Base-by-base conservation (phyloP, 2,888 invertebrate species). In the Epistrophe eligans region DNA sequence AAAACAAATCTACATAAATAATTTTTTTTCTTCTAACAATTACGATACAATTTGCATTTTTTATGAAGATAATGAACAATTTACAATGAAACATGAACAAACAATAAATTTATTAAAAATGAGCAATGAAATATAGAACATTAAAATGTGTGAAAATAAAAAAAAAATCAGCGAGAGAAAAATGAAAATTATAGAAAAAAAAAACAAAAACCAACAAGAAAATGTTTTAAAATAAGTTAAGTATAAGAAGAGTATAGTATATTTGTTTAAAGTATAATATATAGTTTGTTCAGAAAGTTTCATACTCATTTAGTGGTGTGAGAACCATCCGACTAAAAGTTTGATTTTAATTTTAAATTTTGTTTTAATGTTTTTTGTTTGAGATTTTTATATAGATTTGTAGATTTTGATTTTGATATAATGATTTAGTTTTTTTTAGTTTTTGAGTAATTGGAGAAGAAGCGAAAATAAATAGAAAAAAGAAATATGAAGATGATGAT, bases 251-350 rank as follows among this genome's bases (percentile, higher is more conserved):
- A 32, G 32, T 32, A 32, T 35, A 35, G 35, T 35, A 72, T 81
- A 77, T 85, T 77, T 79, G 74, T 79, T 83, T 72, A 79, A 79
- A 76, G 67, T 82, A 80, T 77, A 79, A 74, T 85, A 85, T 74
- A 85, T 74, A 82, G 82, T 79, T 87, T 87, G 79, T 87, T 87
- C 87, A 83, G 79, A 87, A 87, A 87, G 76, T 90, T 90, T 92
- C 92, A 91, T 92, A 92, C 92, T 92, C 92, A 91, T 92, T 92
- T 89, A 92, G 92, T 90, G 92, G 92, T 89, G 92, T 91, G 89
- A 92, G 91, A 89, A 92, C 92, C 92, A 92, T 90, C 91, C 92
- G 92, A 90, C 92, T 92, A 90, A 91, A 90, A 90, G 89, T 90
- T 90, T 90, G 89, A 89, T 91, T 90, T 87, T 89, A 48, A 57